Percentiles rank a stretch among this genome's conserved stretches.
phyloP scores from a whole-genome alignment of 2,113 vertebrate genomes.

The Clinocottus analis region DNA sequence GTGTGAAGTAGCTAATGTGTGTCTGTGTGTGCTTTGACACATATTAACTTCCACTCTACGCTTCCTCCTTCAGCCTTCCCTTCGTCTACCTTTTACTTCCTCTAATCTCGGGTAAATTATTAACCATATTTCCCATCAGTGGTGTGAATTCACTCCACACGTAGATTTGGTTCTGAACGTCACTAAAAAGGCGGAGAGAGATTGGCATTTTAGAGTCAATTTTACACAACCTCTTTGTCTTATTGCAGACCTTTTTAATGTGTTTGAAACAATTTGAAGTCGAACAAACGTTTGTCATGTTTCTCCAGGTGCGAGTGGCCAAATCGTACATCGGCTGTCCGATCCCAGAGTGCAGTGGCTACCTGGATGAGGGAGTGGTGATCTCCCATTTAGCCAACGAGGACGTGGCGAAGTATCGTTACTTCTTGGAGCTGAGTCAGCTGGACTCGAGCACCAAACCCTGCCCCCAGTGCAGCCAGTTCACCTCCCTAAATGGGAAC shows the following conservation, averaged over 20 bases:
- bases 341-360: constrained; percentile 93
- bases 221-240: not conserved
- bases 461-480: constrained; percentile 96
- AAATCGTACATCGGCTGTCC: constrained; percentile 92
- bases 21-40: not conserved
- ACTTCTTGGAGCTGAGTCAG: constrained; percentile 95
- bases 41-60: constrained; percentile 16
- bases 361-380: constrained; percentile 91
- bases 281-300: not conserved
- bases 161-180: not conserved
- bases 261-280: not conserved
- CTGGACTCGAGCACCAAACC: constrained; percentile 97
- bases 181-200: not conserved
- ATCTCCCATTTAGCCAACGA: constrained; percentile 89
- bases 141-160: constrained; percentile 9
- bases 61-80: not conserved
- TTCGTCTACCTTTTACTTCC: constrained; percentile 1
- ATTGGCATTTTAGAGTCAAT: not conserved
- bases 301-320: constrained; percentile 88
- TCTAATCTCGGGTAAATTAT: constrained; percentile 40
- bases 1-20: not conserved
- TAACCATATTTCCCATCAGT: constrained; percentile 27
- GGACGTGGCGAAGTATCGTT: constrained; percentile 93
- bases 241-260: not conserved
- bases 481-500: constrained; percentile 92